Conservation (phyloP, 2,797 vertebrate genomes). For the Taenioides sp. region DNA sequence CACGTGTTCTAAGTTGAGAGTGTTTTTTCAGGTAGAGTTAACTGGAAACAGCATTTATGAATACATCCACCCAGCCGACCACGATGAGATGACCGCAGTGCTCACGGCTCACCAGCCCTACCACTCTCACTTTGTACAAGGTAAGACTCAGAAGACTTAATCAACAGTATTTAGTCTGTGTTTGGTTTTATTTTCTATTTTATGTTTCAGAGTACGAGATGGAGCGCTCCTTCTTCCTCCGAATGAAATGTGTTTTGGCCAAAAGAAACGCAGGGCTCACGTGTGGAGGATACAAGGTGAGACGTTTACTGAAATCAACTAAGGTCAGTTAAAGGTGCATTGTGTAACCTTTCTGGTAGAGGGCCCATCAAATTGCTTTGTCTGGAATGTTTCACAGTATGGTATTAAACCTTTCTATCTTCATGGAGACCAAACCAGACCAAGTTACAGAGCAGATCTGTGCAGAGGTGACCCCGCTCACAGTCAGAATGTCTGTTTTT, state of each 20-base stretch:
- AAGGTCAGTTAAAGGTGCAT: too few species aligned
- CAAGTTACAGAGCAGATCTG: too few species aligned
- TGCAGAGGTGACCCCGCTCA: too few species aligned
- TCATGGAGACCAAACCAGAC: too few species aligned
- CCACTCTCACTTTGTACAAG: constrained; percentile 96
- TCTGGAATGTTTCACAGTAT: too few species aligned
- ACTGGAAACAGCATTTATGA: constrained; percentile 98
- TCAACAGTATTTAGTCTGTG: neutral
- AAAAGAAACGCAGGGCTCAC: constrained; percentile 96
- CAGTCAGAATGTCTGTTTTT: too few species aligned
- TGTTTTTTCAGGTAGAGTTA: constrained; percentile 90
- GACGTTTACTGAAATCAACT: neutral
- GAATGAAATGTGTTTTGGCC: constrained; percentile 97
- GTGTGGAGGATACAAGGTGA: constrained; percentile 96
- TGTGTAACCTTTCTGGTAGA: too few species aligned
- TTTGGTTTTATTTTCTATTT: neutral
- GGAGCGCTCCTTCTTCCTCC: constrained; percentile 94
- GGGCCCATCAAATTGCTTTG: too few species aligned
- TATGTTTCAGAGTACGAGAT: constrained; percentile 88
- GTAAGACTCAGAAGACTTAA: constrained; percentile 55
- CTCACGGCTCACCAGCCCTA: constrained; percentile 95
- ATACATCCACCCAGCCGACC: constrained; percentile 96
- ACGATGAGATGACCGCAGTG: constrained; percentile 96
- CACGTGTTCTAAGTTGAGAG: neutral
- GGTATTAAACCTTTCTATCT: too few species aligned